phyloP scores from a whole-genome alignment of 2,888 invertebrate species.

The Microctonus hyperodae region DNA sequence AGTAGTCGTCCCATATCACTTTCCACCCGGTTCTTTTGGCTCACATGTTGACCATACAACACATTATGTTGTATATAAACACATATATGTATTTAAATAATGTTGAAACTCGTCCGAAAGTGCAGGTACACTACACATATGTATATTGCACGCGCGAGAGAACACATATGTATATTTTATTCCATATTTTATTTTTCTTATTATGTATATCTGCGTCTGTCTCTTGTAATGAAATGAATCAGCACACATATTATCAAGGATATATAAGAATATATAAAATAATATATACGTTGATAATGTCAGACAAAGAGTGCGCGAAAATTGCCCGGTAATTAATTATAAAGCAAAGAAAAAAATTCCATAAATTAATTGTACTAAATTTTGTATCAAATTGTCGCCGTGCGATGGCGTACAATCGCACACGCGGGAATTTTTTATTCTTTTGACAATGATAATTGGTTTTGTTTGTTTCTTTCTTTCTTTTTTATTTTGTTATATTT shows the following conservation, averaged over 20 bases:
- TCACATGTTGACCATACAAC: conserved; percentile 1
- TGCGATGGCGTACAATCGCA: not conserved
- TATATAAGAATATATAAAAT: not conserved
- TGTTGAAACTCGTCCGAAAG: conserved; percentile 8
- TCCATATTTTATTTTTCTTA: conserved; percentile 14
- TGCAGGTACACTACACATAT: conserved; percentile 3
- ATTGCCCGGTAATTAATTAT: not conserved
- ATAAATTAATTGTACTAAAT: not conserved
- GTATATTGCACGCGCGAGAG: conserved; percentile 3
- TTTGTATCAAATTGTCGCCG: not conserved
- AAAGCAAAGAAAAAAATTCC: no score
- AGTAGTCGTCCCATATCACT: conserved; percentile 22
- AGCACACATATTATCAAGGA: not conserved
- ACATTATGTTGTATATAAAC: conserved; percentile 2
- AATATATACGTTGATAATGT: not conserved
- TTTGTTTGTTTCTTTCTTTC: no score
- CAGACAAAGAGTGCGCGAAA: not conserved
- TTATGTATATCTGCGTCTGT: conserved; percentile 5
- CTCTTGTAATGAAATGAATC: not conserved
- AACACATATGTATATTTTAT: conserved; percentile 2
- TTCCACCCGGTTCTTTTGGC: conserved; percentile 24
- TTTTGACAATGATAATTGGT: not conserved
- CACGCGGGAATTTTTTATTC: not conserved
- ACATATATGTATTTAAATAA: conserved; percentile 5
- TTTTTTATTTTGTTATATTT: no score